Conservation (phyloP, 2,113 vertebrate species). For the Morphnarchus princeps region DNA sequence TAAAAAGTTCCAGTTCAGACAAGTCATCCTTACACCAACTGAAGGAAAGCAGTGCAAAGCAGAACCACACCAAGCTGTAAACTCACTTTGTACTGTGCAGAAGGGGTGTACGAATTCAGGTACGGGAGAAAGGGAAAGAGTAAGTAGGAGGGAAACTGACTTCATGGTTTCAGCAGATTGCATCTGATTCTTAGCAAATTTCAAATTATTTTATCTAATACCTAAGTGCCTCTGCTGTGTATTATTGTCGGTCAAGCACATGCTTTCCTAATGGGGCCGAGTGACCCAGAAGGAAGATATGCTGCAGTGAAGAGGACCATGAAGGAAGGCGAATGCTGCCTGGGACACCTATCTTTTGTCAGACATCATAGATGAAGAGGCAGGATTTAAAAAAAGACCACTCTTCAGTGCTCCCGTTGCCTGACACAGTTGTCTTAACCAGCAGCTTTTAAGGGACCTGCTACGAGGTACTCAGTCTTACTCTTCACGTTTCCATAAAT, state of each 20-base stretch:
- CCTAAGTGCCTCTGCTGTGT: neutral
- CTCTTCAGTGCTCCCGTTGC: neutral
- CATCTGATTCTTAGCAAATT: neutral
- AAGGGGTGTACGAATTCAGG: neutral
- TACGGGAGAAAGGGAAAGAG: neutral
- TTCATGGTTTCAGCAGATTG: neutral
- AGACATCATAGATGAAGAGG: neutral
- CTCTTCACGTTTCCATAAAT: neutral
- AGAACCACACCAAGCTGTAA: neutral
- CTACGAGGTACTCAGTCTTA: neutral
- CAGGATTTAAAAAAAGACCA: neutral
- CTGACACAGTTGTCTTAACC: neutral
- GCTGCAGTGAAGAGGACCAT: neutral
- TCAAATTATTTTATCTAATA: fast-evolving
- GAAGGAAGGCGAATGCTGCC: neutral
- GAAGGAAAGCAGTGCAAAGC: neutral
- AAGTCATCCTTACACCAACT: neutral
- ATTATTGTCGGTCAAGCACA: neutral
- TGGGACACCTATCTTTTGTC: neutral
- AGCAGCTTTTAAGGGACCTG: neutral
- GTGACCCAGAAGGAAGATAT: neutral
- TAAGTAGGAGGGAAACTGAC: neutral
- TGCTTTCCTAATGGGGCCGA: neutral
- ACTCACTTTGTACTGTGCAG: neutral
- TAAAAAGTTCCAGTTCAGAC: neutral